These are phyloP conservation scores for Andrena marginata DNA, from an alignment of 2,888 invertebrate genomes.

Conservation along the genomic window DNA sequence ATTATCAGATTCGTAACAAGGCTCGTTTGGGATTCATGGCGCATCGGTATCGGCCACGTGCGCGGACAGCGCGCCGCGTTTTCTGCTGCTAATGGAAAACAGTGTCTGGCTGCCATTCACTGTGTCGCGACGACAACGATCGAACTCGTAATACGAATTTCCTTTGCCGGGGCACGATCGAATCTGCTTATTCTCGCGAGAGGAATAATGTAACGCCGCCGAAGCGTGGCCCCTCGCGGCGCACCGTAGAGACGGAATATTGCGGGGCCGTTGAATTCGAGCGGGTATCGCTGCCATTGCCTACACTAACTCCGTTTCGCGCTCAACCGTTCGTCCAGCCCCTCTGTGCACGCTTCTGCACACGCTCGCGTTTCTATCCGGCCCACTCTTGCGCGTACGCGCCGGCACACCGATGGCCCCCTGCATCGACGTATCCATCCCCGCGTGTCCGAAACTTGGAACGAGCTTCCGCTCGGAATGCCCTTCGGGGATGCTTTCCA, in stretches of 20 bases:
- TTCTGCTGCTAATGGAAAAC: constrained; percentile 59
- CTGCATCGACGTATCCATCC: constrained; percentile 42
- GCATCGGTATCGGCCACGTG: constrained; percentile 35
- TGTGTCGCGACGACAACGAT: constrained; percentile 58
- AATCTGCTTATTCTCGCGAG: constrained; percentile 69
- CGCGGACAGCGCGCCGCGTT: constrained; percentile 40
- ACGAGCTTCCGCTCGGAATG: constrained; percentile 59
- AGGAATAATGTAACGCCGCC: constrained; percentile 66
- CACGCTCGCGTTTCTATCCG: background rate
- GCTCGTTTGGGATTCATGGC: constrained; percentile 47
- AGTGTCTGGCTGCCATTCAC: constrained; percentile 61
- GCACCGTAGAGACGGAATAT: constrained; percentile 57
- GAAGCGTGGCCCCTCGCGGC: constrained; percentile 37
- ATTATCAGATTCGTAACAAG: constrained; percentile 41
- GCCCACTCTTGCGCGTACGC: background rate
- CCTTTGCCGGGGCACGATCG: constrained; percentile 74
- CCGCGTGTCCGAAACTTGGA: constrained; percentile 60
- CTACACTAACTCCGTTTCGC: constrained; percentile 24
- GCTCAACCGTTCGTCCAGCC: background rate
- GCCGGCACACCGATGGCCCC: constrained; percentile 20
- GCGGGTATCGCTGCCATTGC: constrained; percentile 23
- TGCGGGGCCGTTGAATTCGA: constrained; percentile 50
- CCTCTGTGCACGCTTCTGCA: background rate
- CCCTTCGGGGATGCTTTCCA: constrained; percentile 63
- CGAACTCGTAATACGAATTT: constrained; percentile 71